Percentiles rank a stretch among this genome's conserved stretches.
Evolutionary conservation across 2,888 invertebrate genomes (phyloP).

Genomic region (Platycnemis pennipes): DNA sequence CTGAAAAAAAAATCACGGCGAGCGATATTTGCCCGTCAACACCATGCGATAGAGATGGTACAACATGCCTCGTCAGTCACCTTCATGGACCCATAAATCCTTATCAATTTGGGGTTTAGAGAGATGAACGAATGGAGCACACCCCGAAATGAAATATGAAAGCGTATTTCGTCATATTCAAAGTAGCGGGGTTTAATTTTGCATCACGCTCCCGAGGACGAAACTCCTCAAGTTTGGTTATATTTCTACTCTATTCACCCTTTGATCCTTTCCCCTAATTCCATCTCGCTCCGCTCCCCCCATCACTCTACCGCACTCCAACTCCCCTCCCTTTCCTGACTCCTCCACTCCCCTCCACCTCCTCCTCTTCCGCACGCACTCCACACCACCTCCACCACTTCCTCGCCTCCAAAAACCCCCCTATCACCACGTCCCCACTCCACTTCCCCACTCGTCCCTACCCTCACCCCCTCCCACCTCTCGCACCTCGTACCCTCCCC

Average conservation of each 20-base stretch:
- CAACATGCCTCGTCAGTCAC: background rate
- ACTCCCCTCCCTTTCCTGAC: background rate
- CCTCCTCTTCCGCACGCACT: background rate
- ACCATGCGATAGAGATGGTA: background rate
- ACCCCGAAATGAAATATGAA: background rate
- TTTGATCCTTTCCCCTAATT: constrained; percentile 30
- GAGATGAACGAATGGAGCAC: background rate
- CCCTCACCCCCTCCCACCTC: background rate
- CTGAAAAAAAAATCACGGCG: no score
- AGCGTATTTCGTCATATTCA: constrained; percentile 26
- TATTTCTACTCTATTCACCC: constrained; percentile 27
- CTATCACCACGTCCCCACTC: background rate
- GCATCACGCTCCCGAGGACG: background rate
- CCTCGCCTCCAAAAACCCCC: background rate
- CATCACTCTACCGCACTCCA: background rate
- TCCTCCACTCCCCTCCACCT: background rate
- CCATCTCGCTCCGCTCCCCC: background rate
- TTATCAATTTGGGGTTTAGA: constrained; percentile 1
- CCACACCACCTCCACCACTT: background rate
- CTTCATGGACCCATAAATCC: background rate
- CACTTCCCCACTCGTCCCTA: background rate
- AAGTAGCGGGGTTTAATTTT: constrained; percentile 15
- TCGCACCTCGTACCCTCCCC: background rate
- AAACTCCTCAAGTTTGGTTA: constrained; percentile 35
- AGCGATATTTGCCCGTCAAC: background rate